Percentiles rank a stretch among this genome's conserved stretches.
Conservation (phyloP, 2,888 invertebrate species). For the Corbicula japonica region DNA sequence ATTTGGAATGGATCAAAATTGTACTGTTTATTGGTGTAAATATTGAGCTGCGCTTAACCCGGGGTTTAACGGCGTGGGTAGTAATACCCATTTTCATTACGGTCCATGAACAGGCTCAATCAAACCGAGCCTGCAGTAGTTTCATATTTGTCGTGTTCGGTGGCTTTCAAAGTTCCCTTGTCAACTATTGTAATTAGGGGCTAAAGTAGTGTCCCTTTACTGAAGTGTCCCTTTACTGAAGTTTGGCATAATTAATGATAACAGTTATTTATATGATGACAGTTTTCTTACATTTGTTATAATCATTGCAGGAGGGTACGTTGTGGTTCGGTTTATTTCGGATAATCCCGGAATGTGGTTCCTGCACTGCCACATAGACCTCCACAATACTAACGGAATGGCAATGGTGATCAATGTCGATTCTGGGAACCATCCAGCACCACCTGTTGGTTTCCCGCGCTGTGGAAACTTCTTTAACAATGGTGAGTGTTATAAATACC, state of each 20-base stretch:
- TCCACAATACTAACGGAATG: conserved; percentile 77
- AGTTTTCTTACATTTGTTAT: background rate
- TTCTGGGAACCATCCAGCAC: conserved; percentile 1
- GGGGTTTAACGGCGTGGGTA: no score
- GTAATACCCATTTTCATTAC: no score
- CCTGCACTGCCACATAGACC: conserved; percentile 75
- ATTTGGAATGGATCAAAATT: no score
- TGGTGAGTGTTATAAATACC: conserved; percentile 15
- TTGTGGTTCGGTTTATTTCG: conserved; percentile 71
- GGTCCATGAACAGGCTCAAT: no score
- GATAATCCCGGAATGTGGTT: conserved; percentile 78
- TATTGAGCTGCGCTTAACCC: no score
- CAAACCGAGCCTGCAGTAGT: background rate
- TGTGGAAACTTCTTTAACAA: conserved; percentile 54
- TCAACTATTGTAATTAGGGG: background rate
- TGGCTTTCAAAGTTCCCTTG: background rate
- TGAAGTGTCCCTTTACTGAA: no score
- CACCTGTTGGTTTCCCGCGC: conserved; percentile 63
- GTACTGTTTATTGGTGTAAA: no score
- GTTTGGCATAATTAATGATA: background rate
- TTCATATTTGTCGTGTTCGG: background rate
- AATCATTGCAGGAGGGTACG: conserved; percentile 72
- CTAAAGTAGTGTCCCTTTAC: background rate
- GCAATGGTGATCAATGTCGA: conserved; percentile 67
- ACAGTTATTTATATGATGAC: background rate